phyloP scores from a whole-genome alignment of 1,140 invertebrate genomes.

The Leucophenga varia region DNA sequence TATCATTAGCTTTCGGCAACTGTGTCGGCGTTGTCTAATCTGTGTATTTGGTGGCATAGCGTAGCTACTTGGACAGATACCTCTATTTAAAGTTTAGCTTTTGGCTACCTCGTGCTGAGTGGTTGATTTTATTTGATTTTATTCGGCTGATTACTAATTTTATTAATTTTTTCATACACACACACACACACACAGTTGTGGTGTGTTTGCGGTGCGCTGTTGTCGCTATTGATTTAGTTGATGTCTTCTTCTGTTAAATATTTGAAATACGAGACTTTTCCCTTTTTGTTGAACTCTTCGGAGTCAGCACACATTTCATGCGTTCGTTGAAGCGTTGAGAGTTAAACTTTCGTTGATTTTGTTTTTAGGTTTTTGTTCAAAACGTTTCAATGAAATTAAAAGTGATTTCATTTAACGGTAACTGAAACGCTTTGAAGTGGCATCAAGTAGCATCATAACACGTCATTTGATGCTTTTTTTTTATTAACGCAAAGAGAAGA shows the following conservation, averaged over 20 bases:
- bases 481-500: no score
- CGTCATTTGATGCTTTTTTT: no score
- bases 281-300: no score
- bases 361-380: conserved; percentile 3
- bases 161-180: conserved; percentile 46
- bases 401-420: conserved; percentile 53
- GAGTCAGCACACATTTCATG: not conserved
- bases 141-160: conserved; percentile 46
- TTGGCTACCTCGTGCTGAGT: no score
- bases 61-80: conserved; percentile 35
- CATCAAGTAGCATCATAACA: conserved; percentile 33
- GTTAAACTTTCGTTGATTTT: no score
- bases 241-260: conserved; percentile 45
- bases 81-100: conserved; percentile 37
- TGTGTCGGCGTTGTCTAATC: not conserved
- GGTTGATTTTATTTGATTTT: no score
- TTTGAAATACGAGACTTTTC: conserved; percentile 52
- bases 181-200: no score
- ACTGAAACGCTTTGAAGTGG: conserved; percentile 41
- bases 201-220: conserved; percentile 29
- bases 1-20: no score
- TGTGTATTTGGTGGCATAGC: conserved; percentile 18
- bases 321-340: conserved; percentile 8
- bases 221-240: conserved; percentile 53
- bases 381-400: conserved; percentile 43